A percentile compares a stretch with the other conserved stretches of the same genome.
These are phyloP conservation scores for Leptestheria dahalacensis DNA, from an alignment of 1,140 invertebrate genomes.

Conservation along the genomic window DNA sequence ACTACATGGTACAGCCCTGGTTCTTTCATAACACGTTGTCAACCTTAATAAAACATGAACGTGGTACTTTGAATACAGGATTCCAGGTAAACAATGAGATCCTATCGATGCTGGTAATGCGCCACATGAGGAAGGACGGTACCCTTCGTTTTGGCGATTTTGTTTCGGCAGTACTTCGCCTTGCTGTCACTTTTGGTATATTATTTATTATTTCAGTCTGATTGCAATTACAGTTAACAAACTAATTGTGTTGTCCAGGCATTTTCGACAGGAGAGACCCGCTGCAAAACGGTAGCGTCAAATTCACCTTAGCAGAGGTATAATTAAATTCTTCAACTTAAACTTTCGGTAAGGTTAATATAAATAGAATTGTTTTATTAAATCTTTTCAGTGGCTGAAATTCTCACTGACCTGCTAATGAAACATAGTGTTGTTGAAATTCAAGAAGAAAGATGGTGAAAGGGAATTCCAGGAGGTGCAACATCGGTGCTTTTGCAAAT, in stretches of 20 bases:
- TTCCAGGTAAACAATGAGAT: constrained; percentile 73
- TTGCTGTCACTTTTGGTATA: constrained; percentile 76
- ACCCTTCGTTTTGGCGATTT: constrained; percentile 85
- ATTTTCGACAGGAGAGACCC: constrained; percentile 68
- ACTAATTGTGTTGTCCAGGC: constrained; percentile 35
- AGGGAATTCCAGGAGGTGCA: too few relatives aligned
- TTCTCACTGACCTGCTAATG: constrained; percentile 51
- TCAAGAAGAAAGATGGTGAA: background rate
- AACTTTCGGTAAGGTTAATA: too few relatives aligned
- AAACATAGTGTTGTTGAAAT: background rate
- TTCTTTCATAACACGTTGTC: too few relatives aligned
- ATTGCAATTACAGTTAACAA: background rate
- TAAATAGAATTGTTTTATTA: constrained; percentile 22
- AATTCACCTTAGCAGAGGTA: constrained; percentile 63
- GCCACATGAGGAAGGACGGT: constrained; percentile 85
- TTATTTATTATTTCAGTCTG: constrained; percentile 9
- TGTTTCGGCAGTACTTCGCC: constrained; percentile 71
- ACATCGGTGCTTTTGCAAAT: too few relatives aligned
- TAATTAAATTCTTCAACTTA: constrained; percentile 20
- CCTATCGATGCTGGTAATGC: constrained; percentile 59
- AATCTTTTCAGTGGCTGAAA: constrained; percentile 55
- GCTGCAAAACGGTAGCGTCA: constrained; percentile 62
- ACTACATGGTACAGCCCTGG: too few relatives aligned
- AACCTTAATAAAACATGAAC: too few relatives aligned
- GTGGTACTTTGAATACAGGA: constrained; percentile 35